These are phyloP conservation scores for Escarpia spicata DNA, from an alignment of 2,888 invertebrate genomes.

Conservation along the genomic window DNA sequence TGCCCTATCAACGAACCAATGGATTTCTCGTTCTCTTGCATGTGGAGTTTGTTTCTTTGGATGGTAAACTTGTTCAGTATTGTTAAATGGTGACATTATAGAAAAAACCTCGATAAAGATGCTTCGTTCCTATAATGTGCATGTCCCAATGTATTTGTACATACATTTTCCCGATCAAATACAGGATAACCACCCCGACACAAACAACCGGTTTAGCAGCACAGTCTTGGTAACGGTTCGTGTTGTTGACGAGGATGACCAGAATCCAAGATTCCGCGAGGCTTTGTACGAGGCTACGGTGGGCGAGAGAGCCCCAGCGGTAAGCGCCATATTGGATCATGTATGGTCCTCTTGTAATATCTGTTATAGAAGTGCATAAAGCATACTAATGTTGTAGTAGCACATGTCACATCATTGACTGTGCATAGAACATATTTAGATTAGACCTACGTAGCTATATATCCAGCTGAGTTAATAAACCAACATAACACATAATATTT, in stretches of 20 bases:
- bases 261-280: slow-evolving; percentile 13
- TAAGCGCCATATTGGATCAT: not conserved
- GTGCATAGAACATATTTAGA: not conserved
- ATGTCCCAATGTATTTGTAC: not conserved
- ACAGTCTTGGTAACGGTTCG: not conserved
- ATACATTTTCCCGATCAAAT: not conserved
- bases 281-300: slow-evolving; percentile 6
- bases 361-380: not conserved
- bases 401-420: not conserved
- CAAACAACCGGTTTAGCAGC: not conserved
- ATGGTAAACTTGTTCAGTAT: too few relatives aligned
- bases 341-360: not conserved
- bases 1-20: too few relatives aligned
- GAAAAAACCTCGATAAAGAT: too few relatives aligned
- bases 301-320: not conserved
- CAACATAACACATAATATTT: too few relatives aligned
- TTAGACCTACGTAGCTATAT: not conserved
- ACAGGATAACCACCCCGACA: not conserved
- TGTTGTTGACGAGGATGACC: slow-evolving; percentile 5
- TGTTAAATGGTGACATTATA: too few relatives aligned
- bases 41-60: too few relatives aligned
- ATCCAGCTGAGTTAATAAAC: not conserved
- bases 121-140: too few relatives aligned
- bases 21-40: too few relatives aligned
- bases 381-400: not conserved